Evolutionary conservation across 2,888 invertebrate species (phyloP).

Genomic region (Sussaba pulchella): DNA sequence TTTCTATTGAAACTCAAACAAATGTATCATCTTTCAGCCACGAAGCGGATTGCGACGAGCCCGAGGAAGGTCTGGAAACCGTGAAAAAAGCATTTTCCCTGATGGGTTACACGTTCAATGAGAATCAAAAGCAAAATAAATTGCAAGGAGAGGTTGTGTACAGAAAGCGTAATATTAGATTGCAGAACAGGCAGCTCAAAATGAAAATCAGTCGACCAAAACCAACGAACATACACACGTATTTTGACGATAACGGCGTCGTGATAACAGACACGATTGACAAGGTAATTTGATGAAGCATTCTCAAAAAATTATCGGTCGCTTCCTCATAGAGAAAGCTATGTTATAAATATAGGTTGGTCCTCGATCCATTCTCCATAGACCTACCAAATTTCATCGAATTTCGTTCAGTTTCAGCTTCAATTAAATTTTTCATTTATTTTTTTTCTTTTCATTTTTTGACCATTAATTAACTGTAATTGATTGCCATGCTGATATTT

Average conservation of each 20-base stretch:
- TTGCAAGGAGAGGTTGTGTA: slow-evolving; percentile 87
- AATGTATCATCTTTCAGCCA: slow-evolving; percentile 84
- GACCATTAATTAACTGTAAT: not conserved
- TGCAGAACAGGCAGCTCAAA: slow-evolving; percentile 86
- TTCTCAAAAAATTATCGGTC: not conserved
- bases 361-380: no score
- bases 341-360: no score
- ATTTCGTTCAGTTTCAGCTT: no score
- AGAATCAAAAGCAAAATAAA: slow-evolving; percentile 76
- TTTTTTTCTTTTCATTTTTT: not conserved
- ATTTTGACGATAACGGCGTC: slow-evolving; percentile 89
- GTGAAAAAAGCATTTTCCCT: slow-evolving; percentile 88
- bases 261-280: slow-evolving; percentile 83
- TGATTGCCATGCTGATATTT: not conserved
- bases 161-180: slow-evolving; percentile 87
- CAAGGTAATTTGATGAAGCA: slow-evolving; percentile 73
- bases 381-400: no score
- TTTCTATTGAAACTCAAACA: not conserved
- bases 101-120: slow-evolving; percentile 86
- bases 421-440: not conserved
- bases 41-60: slow-evolving; percentile 85
- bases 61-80: slow-evolving; percentile 85
- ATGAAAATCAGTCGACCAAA: slow-evolving; percentile 84
- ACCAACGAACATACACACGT: slow-evolving; percentile 86
- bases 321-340: no score